phyloP scores from a whole-genome alignment of 92 coral and sea anemone species.

The Paramuricea clavata region DNA sequence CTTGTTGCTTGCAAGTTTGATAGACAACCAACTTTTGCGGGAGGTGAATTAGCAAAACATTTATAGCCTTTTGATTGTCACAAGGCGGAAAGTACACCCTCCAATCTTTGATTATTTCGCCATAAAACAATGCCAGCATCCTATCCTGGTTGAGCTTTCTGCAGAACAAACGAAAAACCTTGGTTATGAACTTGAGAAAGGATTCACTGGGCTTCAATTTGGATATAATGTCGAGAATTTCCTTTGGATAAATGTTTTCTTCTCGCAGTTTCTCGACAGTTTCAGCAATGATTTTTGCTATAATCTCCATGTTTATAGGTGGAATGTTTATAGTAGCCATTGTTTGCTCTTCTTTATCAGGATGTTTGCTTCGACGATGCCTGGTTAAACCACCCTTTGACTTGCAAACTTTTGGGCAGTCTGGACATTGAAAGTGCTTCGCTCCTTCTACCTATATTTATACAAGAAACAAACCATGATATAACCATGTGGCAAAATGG shows the following conservation, averaged over 20 bases:
- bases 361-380: not conserved
- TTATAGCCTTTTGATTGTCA: conserved; percentile 12
- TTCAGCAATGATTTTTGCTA: not conserved
- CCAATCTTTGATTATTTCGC: conserved; percentile 9
- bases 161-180: not conserved
- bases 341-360: too few relatives aligned
- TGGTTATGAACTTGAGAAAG: not conserved
- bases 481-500: not conserved
- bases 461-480: not conserved
- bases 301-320: not conserved
- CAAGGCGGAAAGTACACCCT: conserved; percentile 5
- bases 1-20: not conserved
- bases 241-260: not conserved
- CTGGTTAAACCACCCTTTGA: not conserved
- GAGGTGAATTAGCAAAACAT: conserved; percentile 2
- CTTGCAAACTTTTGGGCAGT: not conserved
- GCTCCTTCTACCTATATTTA: not conserved
- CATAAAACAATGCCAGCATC: conserved; percentile 18
- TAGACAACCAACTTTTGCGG: conserved; percentile 19
- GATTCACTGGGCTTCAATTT: not conserved
- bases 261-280: not conserved
- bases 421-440: not conserved
- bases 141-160: conserved; percentile 24
- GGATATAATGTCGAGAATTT: not conserved
- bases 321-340: not conserved